Conservation (phyloP, 2,113 vertebrate genomes). For the Archocentrus centrarchus region DNA sequence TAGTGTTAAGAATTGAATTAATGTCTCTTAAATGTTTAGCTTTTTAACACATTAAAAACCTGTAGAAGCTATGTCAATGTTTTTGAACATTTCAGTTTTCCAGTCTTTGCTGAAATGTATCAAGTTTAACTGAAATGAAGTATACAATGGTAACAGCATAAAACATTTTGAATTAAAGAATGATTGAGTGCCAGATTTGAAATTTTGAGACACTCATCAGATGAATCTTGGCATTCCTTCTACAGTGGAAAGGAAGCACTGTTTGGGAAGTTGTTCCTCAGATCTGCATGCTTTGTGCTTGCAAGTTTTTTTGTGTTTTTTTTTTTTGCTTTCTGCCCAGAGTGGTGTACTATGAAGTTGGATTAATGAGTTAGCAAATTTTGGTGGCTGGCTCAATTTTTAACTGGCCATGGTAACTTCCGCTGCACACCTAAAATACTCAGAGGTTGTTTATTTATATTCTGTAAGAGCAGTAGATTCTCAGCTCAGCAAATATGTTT, state of each 20-base stretch:
- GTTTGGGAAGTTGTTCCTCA: no score
- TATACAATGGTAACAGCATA: neutral
- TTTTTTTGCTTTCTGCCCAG: neutral
- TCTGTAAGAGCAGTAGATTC: neutral
- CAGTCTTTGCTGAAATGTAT: neutral
- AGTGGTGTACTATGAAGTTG: neutral
- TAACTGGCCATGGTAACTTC: neutral
- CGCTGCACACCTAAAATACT: neutral
- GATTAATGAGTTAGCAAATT: neutral
- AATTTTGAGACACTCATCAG: neutral
- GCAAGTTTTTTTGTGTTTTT: neutral
- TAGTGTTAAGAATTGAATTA: neutral
- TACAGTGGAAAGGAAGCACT: no score
- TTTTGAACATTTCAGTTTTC: neutral
- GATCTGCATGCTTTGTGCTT: neutral
- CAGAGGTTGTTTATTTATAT: neutral
- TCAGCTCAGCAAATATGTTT: neutral
- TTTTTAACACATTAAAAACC: neutral
- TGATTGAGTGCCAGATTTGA: neutral
- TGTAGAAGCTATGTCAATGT: neutral
- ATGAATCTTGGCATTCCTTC: neutral
- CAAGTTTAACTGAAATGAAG: neutral
- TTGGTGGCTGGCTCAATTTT: neutral
- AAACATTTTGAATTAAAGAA: neutral
- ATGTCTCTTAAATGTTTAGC: neutral